These are phyloP conservation scores for Zelleria hepariella DNA, from an alignment of 2,888 invertebrate genomes.

Conservation along the genomic window DNA sequence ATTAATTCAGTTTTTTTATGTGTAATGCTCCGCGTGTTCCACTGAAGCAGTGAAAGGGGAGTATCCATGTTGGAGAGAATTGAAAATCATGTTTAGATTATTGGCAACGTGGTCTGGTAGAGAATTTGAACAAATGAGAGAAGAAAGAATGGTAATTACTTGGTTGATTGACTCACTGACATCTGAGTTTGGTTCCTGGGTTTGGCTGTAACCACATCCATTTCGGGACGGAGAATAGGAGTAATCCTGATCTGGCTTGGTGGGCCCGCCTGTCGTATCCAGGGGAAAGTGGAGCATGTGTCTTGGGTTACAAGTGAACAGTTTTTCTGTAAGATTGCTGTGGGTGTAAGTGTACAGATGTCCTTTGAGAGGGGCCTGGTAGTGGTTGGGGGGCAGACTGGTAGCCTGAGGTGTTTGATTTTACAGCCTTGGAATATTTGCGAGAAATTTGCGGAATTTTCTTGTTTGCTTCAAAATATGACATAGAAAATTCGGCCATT, in stretches of 20 bases:
- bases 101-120: conserved; percentile 2
- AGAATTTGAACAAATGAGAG: neutral
- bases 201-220: neutral
- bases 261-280: neutral
- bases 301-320: neutral
- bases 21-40: conserved; percentile 3
- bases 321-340: neutral
- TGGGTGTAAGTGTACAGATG: too few species aligned
- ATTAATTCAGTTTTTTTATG: conserved; percentile 6
- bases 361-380: too few species aligned
- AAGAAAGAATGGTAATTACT: neutral
- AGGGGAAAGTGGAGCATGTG: neutral
- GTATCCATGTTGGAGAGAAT: neutral
- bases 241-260: neutral
- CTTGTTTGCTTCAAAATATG: too few species aligned
- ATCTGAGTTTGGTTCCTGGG: neutral
- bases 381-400: too few species aligned
- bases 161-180: neutral
- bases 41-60: neutral
- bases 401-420: too few species aligned
- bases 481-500: too few species aligned
- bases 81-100: neutral
- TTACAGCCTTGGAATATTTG: too few species aligned
- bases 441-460: too few species aligned
- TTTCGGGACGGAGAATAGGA: neutral